Conservation (phyloP, 64 coral and sea anemone genomes). For the Platygyra sinensis region DNA sequence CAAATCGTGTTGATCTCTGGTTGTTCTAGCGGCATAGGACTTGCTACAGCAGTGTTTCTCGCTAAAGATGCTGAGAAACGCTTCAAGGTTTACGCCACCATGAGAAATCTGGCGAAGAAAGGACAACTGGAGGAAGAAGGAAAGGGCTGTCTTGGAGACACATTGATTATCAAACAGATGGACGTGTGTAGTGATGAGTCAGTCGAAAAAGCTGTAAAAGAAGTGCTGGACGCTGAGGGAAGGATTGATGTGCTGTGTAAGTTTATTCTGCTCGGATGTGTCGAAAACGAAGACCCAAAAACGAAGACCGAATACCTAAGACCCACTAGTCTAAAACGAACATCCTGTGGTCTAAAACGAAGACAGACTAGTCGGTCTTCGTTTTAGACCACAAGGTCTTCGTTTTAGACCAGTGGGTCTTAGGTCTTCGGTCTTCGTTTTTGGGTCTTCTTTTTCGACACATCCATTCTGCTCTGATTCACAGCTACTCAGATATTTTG, state of each 20-base stretch:
- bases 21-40: constrained; percentile 74
- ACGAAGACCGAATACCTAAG: no score
- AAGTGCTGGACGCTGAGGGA: constrained; percentile 40
- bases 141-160: constrained; percentile 51
- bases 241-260: constrained; percentile 43
- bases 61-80: constrained; percentile 70
- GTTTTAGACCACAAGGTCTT: no score
- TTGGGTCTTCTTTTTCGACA: no score
- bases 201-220: constrained; percentile 27
- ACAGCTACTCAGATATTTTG: background rate
- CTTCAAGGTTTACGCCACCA: constrained; percentile 86
- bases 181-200: constrained; percentile 79
- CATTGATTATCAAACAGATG: constrained; percentile 63
- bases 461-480: no score
- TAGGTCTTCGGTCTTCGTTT: no score
- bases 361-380: no score
- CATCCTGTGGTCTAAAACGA: no score
- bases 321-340: no score
- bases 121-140: constrained; percentile 58
- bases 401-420: no score
- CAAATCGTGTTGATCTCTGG: constrained; percentile 57
- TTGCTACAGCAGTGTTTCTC: constrained; percentile 62
- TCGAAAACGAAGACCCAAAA: no score
- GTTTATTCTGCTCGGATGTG: background rate
- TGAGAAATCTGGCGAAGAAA: constrained; percentile 88